Evolutionary conservation across 2,797 vertebrate species (phyloP), one percentile per base, ranked within the genome.

Genomic region (Babyrousa celebensis): DNA sequence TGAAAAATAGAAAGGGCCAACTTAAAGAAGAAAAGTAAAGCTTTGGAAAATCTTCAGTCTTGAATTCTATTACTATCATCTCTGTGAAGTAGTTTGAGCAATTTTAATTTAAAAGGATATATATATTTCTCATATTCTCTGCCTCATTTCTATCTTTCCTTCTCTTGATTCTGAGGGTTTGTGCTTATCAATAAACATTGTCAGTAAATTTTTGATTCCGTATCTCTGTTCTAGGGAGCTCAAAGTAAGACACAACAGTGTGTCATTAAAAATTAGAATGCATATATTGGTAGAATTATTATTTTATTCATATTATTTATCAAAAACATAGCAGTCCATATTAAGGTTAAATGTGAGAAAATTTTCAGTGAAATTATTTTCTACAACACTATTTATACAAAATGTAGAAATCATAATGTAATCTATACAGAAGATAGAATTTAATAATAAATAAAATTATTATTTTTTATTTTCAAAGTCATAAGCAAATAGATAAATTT

Each of bases 311-410:
- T 29, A 86, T 91, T 96, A 95, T 96, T 43, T 95, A 54, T 74
- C 93, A 85, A 77, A 95, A 97, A 93, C 48, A 15, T n/a, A 79
- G 15, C 7, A 94, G 82, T 86, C 2, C 7, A 63, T 40, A 65
- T 48, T 89, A 85, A 96, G 25, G 48, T 85, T 91, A 82, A 95
- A 96, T 85, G 2, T n/a, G 40, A 93, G 94, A 97, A 94, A 67
- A 97, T 91, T 68, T 23, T 72, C 21, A 91, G 83, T 87, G 32
- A 97, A 96, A 91, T 97, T 88, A 97, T 77, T 96, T 94, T 96
- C 16, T 32, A 88, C 17, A 58, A 20, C 0, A 3, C 36, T 83
- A 62, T 78, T 36, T 83, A 16, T 94, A 80, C 86, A 96, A 95
- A 12, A 85, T n/a, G 63, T 78, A 17, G 70, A 97, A 97, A 96